These are phyloP conservation scores for Gadopsis marmoratus DNA, from an alignment of 2,797 vertebrate species.

Conservation along the genomic window DNA sequence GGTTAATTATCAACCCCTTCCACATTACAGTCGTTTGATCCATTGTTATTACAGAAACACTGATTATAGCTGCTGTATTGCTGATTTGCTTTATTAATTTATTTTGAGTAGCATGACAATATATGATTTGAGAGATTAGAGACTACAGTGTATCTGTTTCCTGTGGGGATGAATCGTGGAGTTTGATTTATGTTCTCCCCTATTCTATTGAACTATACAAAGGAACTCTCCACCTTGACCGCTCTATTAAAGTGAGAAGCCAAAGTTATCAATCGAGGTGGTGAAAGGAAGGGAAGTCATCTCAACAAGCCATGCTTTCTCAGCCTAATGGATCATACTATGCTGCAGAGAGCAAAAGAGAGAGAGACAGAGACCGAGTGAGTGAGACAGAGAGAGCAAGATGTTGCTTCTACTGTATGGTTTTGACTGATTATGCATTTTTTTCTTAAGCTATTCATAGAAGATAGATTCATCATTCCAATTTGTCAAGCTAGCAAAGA, in stretches of 20 bases:
- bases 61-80: background rate
- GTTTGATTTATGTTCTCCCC: conserved; percentile 81
- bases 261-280: conserved; percentile 92
- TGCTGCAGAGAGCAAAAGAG: conserved; percentile 82
- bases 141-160: conserved; percentile 51
- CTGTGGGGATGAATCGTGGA: conserved; percentile 37
- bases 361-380: conserved; percentile 75
- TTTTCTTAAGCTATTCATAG: conserved; percentile 95
- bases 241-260: conserved; percentile 91
- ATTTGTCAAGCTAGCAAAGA: conserved; percentile 99
- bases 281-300: conserved; percentile 73
- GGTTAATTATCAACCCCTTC: background rate
- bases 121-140: conserved; percentile 73
- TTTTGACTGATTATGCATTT: conserved; percentile 99
- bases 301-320: conserved; percentile 87
- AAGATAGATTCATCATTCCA: conserved; percentile 99
- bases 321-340: conserved; percentile 93
- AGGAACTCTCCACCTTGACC: conserved; percentile 89
- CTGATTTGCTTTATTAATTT: conserved; percentile 17
- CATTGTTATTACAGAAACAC: background rate
- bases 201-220: conserved; percentile 84
- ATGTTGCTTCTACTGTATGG: conserved; percentile 92
- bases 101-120: conserved; percentile 23
- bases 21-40: background rate
- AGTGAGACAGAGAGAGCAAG: conserved; percentile 83